Percentiles rank a stretch among this genome's conserved stretches.
Conservation (phyloP, 2,888 invertebrate genomes). For the Orchesella flavescens region DNA sequence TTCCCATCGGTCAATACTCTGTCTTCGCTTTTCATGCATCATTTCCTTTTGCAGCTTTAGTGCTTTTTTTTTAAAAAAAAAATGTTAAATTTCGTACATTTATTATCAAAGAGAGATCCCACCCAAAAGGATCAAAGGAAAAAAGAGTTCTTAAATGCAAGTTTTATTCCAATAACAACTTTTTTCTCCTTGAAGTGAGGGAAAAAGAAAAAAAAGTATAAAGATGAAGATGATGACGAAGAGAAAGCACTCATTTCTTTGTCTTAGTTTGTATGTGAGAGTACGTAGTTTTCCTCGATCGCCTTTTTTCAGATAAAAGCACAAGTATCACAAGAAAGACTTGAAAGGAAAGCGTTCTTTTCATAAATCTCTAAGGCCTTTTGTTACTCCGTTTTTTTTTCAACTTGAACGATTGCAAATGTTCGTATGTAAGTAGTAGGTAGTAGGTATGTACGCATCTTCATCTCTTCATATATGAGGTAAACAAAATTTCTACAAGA, state of each 20-base stretch:
- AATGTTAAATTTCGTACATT: conserved; percentile 63
- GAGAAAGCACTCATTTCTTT: conserved; percentile 49
- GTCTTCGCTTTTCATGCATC: conserved; percentile 48
- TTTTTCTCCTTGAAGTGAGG: conserved; percentile 61
- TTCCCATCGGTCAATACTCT: conserved; percentile 54
- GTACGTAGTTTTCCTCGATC: conserved; percentile 51
- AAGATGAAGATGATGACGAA: conserved; percentile 55
- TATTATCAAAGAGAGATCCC: conserved; percentile 59
- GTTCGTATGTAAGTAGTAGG: background rate
- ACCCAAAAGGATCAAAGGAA: conserved; percentile 48
- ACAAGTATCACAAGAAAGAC: conserved; percentile 47
- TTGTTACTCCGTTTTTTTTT: conserved; percentile 38
- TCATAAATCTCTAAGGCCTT: conserved; percentile 58
- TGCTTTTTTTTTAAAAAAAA: conserved; percentile 39
- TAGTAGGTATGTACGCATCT: background rate
- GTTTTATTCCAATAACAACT: conserved; percentile 65
- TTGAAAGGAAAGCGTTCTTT: conserved; percentile 58
- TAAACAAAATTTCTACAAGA: conserved; percentile 44
- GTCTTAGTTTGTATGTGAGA: conserved; percentile 46
- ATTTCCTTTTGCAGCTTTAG: conserved; percentile 47
- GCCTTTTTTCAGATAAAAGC: conserved; percentile 40
- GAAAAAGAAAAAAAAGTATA: conserved; percentile 34
- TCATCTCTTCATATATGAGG: background rate
- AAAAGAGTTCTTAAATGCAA: conserved; percentile 61
- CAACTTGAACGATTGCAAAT: conserved; percentile 40